Conservation (phyloP, 2,888 invertebrate species). For the Mayetiola destructor region DNA sequence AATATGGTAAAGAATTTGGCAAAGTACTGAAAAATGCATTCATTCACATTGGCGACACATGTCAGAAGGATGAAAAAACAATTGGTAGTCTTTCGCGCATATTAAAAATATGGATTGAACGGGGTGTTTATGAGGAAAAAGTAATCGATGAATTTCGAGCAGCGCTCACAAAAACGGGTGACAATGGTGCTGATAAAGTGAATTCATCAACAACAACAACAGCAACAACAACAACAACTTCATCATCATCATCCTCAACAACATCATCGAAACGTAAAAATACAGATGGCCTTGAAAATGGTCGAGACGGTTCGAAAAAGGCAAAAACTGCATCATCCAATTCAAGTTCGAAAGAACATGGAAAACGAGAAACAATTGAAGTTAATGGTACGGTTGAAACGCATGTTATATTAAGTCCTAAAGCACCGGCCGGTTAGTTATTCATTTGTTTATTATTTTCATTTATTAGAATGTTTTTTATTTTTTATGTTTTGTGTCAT, state of each 20-base stretch:
- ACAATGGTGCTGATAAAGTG: conserved; percentile 25
- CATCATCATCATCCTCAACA: not conserved
- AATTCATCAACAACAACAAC: not conserved
- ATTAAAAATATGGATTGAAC: conserved; percentile 81
- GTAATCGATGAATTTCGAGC: conserved; percentile 67
- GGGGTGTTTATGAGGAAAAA: conserved; percentile 72
- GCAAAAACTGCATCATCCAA: conserved; percentile 22
- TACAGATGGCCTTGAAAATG: conserved; percentile 22
- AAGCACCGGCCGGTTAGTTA: conserved; percentile 43
- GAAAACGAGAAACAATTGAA: conserved; percentile 41
- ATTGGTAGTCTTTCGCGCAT: conserved; percentile 66
- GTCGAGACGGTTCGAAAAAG: conserved; percentile 34
- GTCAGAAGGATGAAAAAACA: conserved; percentile 63
- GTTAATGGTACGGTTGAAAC: conserved; percentile 60
- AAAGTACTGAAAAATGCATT: conserved; percentile 67
- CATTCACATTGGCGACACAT: conserved; percentile 61
- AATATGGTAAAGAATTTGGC: conserved; percentile 81
- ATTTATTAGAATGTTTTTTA: not conserved
- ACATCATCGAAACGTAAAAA: conserved; percentile 23
- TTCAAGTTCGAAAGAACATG: conserved; percentile 26
- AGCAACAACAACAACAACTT: not conserved
- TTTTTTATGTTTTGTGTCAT: conserved; percentile 17
- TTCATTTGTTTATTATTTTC: not conserved
- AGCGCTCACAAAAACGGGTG: too few species aligned
- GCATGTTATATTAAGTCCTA: conserved; percentile 63